A percentile compares a stretch with the other conserved stretches of the same genome.
phyloP scores from a whole-genome alignment of 2,797 vertebrate genomes.

The Sparus aurata region DNA sequence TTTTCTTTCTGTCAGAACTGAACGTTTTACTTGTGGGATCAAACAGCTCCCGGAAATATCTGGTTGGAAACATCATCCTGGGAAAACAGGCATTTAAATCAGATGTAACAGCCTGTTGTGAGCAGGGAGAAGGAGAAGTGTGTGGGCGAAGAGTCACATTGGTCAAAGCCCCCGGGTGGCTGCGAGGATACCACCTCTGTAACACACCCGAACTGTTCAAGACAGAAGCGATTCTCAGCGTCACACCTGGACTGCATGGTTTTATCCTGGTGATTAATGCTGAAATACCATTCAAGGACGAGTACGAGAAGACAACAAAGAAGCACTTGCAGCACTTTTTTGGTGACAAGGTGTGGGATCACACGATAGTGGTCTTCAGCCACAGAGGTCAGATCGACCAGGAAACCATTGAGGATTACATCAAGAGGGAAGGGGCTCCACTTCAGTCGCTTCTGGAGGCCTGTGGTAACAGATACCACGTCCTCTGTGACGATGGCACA shows the following conservation, averaged over 20 bases:
- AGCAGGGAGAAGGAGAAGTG: slow-evolving; percentile 29
- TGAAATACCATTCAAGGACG: background rate
- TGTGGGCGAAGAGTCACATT: slow-evolving; percentile 10
- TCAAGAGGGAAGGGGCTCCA: background rate
- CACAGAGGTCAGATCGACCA: background rate
- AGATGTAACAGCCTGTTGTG: fast-evolving
- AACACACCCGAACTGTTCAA: slow-evolving; percentile 12
- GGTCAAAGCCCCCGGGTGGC: slow-evolving; percentile 60
- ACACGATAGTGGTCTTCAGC: slow-evolving; percentile 32
- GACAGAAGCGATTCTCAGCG: slow-evolving; percentile 41
- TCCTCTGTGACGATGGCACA: background rate
- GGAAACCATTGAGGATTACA: slow-evolving; percentile 26
- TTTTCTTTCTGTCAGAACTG: slow-evolving; percentile 32
- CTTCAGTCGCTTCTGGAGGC: slow-evolving; percentile 10
- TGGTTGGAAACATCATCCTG: slow-evolving; percentile 69
- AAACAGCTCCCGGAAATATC: slow-evolving; percentile 63
- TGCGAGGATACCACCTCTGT: slow-evolving; percentile 12
- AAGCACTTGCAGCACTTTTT: slow-evolving; percentile 9
- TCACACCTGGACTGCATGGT: background rate
- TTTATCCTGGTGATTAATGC: slow-evolving; percentile 27
- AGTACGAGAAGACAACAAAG: background rate
- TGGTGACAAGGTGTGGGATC: slow-evolving; percentile 29
- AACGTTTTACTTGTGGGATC: slow-evolving; percentile 64
- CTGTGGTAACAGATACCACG: slow-evolving; percentile 28
- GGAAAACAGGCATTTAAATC: background rate